Base-by-base conservation (phyloP, 2,888 invertebrate genomes). In the Hyposoter dolosus region DNA sequence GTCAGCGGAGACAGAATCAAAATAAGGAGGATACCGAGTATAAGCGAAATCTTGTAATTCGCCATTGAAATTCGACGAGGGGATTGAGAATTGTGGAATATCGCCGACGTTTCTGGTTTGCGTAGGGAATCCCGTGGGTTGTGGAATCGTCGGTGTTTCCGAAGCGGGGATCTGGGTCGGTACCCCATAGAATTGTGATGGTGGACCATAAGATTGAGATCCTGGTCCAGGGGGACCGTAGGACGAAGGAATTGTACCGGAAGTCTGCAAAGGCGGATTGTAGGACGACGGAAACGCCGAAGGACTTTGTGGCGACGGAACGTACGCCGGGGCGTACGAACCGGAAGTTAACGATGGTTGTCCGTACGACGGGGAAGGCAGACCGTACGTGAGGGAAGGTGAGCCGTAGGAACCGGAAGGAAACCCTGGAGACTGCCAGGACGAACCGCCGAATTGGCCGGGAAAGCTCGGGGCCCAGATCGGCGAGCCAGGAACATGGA, bases 161-260 rank as follows among this genome's bases (percentile, higher is more conserved):
- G 85, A 50, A 1, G 72, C 77, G 53, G 85, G 76, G 28, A 12
- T 66, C 4, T 19, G 40, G 0, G 79, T 53, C 6, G 82, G 74
- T 50, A 71, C 2, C 2, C 53, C 63, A 50, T 69, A 76, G 65
- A 53, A 15, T 43, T 65, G 40, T 1, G 72, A 50, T 23, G 82
- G 76, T 79, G 72, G 81, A 74, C 35, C n/a, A 28, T 60, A 77
- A 40, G 60, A 50, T 60, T 53, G 45, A 19, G 71, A 63, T 65
- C 82, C 81, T 17, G 84, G 76, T 6, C 45, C 71, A 65, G 81
- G 60, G 32, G 50, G 32, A 0, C 71, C 81, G 40, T 85, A 84
- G 45, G 28, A 50, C 7, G 66, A 28, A 1, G 63, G 45, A 9
- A 85, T 40, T 23, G 78, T 17, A 19, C 77, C 77, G 40, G 83